Percentiles rank a stretch among this genome's conserved stretches.
Conservation (phyloP, 53 echinoderm and acorn worm species). For the Arbacia lixula region DNA sequence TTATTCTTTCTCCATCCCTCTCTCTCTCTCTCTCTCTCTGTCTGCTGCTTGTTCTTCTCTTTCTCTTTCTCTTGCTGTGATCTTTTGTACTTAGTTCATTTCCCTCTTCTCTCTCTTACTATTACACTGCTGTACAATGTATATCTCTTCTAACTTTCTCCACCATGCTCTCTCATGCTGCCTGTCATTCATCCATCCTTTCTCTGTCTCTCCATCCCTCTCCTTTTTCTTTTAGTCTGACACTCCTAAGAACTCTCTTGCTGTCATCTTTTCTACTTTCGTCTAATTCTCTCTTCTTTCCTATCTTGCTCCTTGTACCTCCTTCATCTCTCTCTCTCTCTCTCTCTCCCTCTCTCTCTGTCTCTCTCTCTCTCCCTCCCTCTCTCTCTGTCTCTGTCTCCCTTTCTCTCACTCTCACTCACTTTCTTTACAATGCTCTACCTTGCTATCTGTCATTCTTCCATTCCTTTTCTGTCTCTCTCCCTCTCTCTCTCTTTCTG, state of each 20-base stretch:
- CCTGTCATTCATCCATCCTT: neutral
- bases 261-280: neutral
- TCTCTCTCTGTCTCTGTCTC: neutral
- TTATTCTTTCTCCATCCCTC: neutral
- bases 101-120: slow-evolving; percentile 9
- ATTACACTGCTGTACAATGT: neutral
- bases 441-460: neutral
- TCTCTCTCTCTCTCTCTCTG: neutral
- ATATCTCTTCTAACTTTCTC: neutral
- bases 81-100: no score
- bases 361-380: neutral
- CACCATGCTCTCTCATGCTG: neutral
- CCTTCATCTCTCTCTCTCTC: neutral
- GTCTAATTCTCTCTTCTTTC: no score
- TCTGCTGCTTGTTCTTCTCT: neutral
- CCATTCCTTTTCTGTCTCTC: neutral
- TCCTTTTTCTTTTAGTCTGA: neutral
- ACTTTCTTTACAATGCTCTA: neutral
- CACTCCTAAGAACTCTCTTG: neutral
- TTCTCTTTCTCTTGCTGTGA: neutral
- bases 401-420: neutral
- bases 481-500: neutral
- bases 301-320: no score
- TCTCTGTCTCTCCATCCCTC: neutral
- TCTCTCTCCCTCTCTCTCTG: neutral